Evolutionary conservation across 2,113 vertebrate genomes (phyloP), one percentile per base, ranked within the genome.

Genomic region (Percina caprodes): DNA sequence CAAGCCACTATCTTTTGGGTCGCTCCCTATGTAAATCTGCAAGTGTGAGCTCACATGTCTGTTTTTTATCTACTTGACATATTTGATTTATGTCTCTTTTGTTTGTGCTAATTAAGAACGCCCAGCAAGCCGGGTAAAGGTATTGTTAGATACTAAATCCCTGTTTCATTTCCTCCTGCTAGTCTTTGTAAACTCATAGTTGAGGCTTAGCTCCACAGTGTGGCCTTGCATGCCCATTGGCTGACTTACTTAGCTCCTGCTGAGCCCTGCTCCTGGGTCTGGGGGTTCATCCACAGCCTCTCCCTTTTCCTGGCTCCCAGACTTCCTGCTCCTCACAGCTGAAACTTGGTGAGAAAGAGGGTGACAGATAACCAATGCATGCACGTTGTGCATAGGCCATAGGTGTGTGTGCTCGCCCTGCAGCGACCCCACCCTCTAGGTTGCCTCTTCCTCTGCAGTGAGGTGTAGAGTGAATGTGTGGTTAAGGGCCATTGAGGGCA

Each of bases 221-320:
- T 56, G 60, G 65, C 55, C n/a, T 62, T 71, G 42, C 54, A 21
- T 79, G 77, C 77, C 77, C 72, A 63, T 74, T 75, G 75, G 62
- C 51, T 65, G 84, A 87, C 86, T 80, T 69, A 61, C 58, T 59
- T 11, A 23, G 61, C 63, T 77, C 49, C 69, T 33, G 79, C 77
- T 76, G 68, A 80, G 84, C 63, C 61, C 58, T 69, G 70, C 68
- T 85, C 46, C 58, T 61, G 59, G 72, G 51, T 77, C 67, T 78
- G 39, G 62, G 71, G 78, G 84, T 87, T 87, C 83, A 78, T 83
- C 83, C 71, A 63, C 62, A 65, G 66, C 84, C 92, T 82, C 85
- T 90, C 89, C 93, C 80, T 91, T 91, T 93, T 93, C 89, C 93
- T 93, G 92, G 33, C 83, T 82, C 68, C 62, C 86, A 84, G 66